These are phyloP conservation scores for Drosophila siamana DNA, from an alignment of 2,888 invertebrate genomes.

Conservation along the genomic window DNA sequence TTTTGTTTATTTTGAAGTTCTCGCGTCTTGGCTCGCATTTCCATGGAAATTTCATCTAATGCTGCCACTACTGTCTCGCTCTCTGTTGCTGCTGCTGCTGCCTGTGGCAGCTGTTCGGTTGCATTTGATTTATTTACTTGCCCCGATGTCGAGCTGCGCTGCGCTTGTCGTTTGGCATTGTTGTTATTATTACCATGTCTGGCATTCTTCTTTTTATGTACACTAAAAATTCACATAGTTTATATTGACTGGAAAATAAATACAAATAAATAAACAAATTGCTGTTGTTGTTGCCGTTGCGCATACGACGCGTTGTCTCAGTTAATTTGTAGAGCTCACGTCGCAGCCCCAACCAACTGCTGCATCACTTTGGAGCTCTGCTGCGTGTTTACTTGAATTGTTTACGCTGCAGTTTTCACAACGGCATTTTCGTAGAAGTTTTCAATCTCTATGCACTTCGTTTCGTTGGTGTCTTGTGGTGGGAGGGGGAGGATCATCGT, in stretches of 20 bases:
- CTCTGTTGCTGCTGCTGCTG: neutral
- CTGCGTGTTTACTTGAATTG: constrained; percentile 62
- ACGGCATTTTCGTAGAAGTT: constrained; percentile 72
- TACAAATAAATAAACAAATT: constrained; percentile 80
- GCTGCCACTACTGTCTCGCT: constrained; percentile 4
- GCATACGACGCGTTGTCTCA: constrained; percentile 72
- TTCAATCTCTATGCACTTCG: no score
- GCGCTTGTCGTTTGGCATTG: constrained; percentile 46
- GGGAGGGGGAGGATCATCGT: constrained; percentile 27
- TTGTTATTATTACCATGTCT: constrained; percentile 56
- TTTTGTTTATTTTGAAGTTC: constrained; percentile 54
- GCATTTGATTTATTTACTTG: constrained; percentile 77
- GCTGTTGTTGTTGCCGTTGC: constrained; percentile 44
- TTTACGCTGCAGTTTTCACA: constrained; percentile 75
- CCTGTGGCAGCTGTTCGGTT: constrained; percentile 41
- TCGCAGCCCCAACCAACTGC: constrained; percentile 1
- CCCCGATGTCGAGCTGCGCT: constrained; percentile 32
- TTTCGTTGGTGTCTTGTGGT: no score
- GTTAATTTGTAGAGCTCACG: constrained; percentile 70
- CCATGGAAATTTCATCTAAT: constrained; percentile 42
- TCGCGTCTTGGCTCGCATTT: constrained; percentile 42
- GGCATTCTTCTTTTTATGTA: constrained; percentile 71
- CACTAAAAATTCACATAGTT: constrained; percentile 83
- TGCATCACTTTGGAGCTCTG: constrained; percentile 8
- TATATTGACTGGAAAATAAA: constrained; percentile 85